phyloP scores from a whole-genome alignment of 1,140 invertebrate species.

The Hycleus phaleratus region DNA sequence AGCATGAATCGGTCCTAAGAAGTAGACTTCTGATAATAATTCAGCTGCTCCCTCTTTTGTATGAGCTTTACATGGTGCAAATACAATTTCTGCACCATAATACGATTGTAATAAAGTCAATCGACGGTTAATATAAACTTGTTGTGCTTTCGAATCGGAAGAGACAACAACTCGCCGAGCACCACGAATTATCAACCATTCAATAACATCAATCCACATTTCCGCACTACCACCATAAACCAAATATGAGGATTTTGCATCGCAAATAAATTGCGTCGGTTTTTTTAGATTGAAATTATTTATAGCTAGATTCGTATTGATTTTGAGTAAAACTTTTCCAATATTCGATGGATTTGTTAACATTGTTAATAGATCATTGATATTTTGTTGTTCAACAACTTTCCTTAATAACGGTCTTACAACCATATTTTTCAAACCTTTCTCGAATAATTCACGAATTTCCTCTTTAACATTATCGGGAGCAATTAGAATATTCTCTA shows the following conservation, averaged over 20 bases:
- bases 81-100: conserved; percentile 29
- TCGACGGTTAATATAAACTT: conserved; percentile 27
- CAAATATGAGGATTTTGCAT: conserved; percentile 32
- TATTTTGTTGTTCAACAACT: conserved; percentile 28
- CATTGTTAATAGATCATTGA: conserved; percentile 27
- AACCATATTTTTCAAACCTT: conserved; percentile 24
- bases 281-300: conserved; percentile 34
- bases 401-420: conserved; percentile 31
- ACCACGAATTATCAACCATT: conserved; percentile 79
- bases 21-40: conserved; percentile 31
- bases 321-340: conserved; percentile 33
- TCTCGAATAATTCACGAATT: conserved; percentile 22
- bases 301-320: conserved; percentile 25
- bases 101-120: conserved; percentile 27
- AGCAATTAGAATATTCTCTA: conserved; percentile 26
- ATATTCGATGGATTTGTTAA: conserved; percentile 27
- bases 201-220: conserved; percentile 77
- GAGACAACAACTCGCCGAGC: conserved; percentile 61
- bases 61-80: conserved; percentile 24
- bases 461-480: conserved; percentile 30
- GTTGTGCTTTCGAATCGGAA: conserved; percentile 28
- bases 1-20: conserved; percentile 28
- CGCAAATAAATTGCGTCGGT: conserved; percentile 35
- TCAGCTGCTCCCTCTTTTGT: conserved; percentile 31
- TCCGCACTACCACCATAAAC: conserved; percentile 64